Conservation (phyloP, 2,888 invertebrate genomes). For the Lysandra coridon region DNA sequence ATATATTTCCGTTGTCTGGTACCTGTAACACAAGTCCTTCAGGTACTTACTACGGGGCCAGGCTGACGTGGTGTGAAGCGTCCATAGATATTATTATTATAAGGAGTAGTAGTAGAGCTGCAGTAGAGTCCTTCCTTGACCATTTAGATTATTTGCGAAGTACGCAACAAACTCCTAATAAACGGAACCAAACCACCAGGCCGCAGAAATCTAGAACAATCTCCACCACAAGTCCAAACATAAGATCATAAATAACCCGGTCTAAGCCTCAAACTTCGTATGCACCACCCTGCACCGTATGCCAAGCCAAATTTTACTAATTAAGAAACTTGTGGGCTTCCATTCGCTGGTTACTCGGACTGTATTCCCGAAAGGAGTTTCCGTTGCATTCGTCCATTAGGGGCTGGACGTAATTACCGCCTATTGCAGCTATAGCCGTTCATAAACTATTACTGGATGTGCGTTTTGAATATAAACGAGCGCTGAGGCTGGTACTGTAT, state of each 20-base stretch:
- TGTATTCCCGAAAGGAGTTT: background rate
- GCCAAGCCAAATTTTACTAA: conserved; percentile 2
- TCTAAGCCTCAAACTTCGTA: background rate
- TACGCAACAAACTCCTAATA: background rate
- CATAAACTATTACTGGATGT: background rate
- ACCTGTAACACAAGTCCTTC: too few relatives aligned
- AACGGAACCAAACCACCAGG: background rate
- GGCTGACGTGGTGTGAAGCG: too few relatives aligned
- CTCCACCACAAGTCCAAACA: background rate
- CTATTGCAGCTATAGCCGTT: background rate
- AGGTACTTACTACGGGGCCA: too few relatives aligned
- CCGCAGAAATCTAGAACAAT: background rate
- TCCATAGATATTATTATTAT: too few relatives aligned
- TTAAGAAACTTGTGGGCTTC: conserved; percentile 2
- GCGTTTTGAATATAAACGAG: background rate
- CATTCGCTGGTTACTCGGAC: conserved; percentile 1
- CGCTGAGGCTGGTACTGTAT: background rate
- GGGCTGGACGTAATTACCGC: background rate
- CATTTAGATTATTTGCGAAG: background rate
- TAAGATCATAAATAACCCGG: background rate
- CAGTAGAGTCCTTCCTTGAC: background rate
- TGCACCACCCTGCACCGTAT: background rate
- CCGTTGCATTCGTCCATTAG: conserved; percentile 1
- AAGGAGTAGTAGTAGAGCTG: too few relatives aligned
- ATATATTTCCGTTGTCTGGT: too few relatives aligned